These are phyloP conservation scores for Circaetus gallicus DNA, from an alignment of 2,113 vertebrate genomes.

Conservation along the genomic window DNA sequence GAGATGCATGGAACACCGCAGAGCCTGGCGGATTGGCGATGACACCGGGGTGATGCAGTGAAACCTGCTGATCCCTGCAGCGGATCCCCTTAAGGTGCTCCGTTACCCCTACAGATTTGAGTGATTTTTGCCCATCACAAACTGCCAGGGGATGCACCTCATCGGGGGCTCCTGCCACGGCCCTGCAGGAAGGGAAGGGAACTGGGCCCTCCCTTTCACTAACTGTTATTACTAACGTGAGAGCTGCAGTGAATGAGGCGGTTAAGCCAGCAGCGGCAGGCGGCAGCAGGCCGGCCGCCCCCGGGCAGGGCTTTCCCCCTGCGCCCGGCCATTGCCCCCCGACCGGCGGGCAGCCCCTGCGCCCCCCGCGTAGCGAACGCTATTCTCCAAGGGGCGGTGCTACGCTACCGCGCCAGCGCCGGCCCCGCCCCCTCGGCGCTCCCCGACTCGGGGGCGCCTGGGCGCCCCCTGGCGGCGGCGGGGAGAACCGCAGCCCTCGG, in stretches of 20 bases:
- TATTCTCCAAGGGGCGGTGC: not conserved
- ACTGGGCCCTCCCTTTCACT: not conserved
- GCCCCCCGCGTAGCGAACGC: not conserved
- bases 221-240: accelerated
- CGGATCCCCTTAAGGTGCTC: accelerated
- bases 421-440: not conserved
- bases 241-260: not conserved
- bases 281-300: no score
- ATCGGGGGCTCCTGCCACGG: accelerated
- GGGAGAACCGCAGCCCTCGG: no score
- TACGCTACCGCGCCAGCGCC: not conserved
- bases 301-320: not conserved
- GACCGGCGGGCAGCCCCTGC: not conserved
- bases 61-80: not conserved
- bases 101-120: accelerated
- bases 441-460: not conserved
- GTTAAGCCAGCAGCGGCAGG: not conserved
- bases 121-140: not conserved
- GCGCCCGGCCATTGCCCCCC: not conserved
- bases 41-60: not conserved
- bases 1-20: not conserved
- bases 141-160: not conserved
- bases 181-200: no score
- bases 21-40: not conserved
- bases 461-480: not conserved